Percentiles rank a stretch among this genome's conserved stretches.
Evolutionary conservation across 2,888 invertebrate species (phyloP).

Genomic region (Theodoxus fluviatilis): DNA sequence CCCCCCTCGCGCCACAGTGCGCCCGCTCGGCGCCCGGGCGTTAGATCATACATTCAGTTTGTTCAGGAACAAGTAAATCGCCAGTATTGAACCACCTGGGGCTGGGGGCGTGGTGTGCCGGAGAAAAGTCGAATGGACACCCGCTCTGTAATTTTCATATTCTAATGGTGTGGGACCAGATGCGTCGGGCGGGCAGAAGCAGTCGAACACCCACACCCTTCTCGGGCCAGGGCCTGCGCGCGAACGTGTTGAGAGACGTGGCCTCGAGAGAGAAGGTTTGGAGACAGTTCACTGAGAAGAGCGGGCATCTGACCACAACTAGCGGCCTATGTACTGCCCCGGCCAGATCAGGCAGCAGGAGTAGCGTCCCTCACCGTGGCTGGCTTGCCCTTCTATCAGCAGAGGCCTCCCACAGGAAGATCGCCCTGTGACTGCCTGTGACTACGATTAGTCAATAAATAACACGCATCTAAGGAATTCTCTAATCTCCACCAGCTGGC

Average conservation of each 20-base stretch:
- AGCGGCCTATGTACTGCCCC: too few relatives aligned
- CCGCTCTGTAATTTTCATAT: conserved; percentile 40
- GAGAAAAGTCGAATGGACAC: conserved; percentile 36
- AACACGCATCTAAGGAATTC: conserved; percentile 56
- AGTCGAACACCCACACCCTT: too few relatives aligned
- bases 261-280: too few relatives aligned
- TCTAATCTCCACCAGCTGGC: conserved; percentile 59
- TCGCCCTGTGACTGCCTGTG: too few relatives aligned
- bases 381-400: too few relatives aligned
- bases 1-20: conserved; percentile 31
- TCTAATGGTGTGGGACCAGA: conserved; percentile 34
- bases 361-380: too few relatives aligned
- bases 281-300: conserved; percentile 16
- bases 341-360: too few relatives aligned
- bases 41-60: conserved; percentile 42
- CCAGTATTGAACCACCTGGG: conserved; percentile 39
- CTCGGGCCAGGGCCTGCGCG: too few relatives aligned
- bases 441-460: conserved; percentile 61
- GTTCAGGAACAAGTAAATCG: conserved; percentile 32
- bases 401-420: too few relatives aligned
- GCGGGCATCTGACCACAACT: too few relatives aligned
- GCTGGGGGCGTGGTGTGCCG: conserved; percentile 27
- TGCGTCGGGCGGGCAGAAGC: conserved; percentile 26
- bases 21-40: conserved; percentile 36
- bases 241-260: too few relatives aligned